Percentiles rank a stretch among this genome's conserved stretches.
Conservation (phyloP, 2,113 vertebrate species). For the Deroptyus accipitrinus region DNA sequence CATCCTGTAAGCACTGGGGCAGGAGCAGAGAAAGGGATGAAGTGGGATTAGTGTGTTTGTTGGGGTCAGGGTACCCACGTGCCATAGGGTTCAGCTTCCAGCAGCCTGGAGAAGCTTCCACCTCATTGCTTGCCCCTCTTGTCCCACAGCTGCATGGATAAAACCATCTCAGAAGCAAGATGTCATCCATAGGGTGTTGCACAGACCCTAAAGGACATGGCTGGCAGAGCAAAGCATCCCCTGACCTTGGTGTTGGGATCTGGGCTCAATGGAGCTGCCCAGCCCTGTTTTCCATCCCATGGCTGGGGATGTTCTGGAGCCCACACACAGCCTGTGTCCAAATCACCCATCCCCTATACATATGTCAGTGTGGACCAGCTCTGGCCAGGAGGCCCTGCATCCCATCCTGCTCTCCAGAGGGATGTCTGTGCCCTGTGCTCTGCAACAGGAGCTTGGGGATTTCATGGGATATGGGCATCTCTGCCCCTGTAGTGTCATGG, state of each 20-base stretch:
- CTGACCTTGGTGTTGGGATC: background rate
- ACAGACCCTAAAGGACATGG: background rate
- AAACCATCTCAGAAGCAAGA: background rate
- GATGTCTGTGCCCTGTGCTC: background rate
- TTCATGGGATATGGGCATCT: background rate
- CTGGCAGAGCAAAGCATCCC: background rate
- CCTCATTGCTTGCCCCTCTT: background rate
- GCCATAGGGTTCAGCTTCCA: background rate
- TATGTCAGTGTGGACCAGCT: background rate
- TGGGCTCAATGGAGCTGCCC: background rate
- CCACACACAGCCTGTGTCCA: background rate
- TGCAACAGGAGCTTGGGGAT: accelerated
- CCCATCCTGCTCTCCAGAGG: background rate
- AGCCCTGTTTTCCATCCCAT: background rate
- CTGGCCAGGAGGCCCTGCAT: background rate
- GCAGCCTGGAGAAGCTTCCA: background rate
- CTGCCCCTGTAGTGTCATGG: accelerated
- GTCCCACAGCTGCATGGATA: background rate
- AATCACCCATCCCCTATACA: background rate
- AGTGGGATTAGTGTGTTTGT: too few species aligned
- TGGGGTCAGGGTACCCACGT: background rate
- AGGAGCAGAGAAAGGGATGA: background rate
- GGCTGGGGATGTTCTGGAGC: background rate
- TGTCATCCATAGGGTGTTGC: background rate
- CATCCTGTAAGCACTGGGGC: background rate